A percentile compares a stretch with the other conserved stretches of the same genome.
Evolutionary conservation across 2,888 invertebrate species (phyloP).

Genomic region (Entomobrya multifasciata): DNA sequence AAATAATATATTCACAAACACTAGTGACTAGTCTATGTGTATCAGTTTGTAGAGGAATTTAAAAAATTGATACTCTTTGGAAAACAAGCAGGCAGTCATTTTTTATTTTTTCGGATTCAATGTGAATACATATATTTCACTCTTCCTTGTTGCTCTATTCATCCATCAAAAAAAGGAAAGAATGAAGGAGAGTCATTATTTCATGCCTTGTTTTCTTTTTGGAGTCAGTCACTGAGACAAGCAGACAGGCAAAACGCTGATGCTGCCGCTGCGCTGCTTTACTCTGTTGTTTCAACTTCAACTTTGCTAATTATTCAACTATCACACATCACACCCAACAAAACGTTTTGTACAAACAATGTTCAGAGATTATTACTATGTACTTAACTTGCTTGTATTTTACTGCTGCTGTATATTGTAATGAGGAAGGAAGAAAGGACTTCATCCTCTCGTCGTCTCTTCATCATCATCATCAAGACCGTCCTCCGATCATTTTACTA

Average conservation of each 20-base stretch:
- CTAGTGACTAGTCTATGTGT: too few relatives aligned
- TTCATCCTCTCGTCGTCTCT: too few relatives aligned
- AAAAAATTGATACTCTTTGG: too few relatives aligned
- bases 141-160: not conserved
- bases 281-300: not conserved
- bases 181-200: constrained; percentile 2
- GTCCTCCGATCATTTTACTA: constrained; percentile 16
- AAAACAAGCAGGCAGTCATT: too few relatives aligned
- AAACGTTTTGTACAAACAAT: not conserved
- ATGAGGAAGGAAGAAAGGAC: too few relatives aligned
- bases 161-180: constrained; percentile 20
- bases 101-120: not conserved
- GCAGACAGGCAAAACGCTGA: not conserved
- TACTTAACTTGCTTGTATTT: too few relatives aligned
- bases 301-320: not conserved
- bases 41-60: too few relatives aligned
- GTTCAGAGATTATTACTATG: not conserved
- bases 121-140: not conserved
- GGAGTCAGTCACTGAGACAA: not conserved
- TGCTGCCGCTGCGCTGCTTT: too few relatives aligned
- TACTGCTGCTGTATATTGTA: too few relatives aligned
- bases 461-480: not conserved
- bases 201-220: constrained; percentile 22
- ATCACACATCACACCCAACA: constrained; percentile 9
- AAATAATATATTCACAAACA: too few relatives aligned